Conservation (phyloP, 2,888 invertebrate species). For the Bombyx huttoni region DNA sequence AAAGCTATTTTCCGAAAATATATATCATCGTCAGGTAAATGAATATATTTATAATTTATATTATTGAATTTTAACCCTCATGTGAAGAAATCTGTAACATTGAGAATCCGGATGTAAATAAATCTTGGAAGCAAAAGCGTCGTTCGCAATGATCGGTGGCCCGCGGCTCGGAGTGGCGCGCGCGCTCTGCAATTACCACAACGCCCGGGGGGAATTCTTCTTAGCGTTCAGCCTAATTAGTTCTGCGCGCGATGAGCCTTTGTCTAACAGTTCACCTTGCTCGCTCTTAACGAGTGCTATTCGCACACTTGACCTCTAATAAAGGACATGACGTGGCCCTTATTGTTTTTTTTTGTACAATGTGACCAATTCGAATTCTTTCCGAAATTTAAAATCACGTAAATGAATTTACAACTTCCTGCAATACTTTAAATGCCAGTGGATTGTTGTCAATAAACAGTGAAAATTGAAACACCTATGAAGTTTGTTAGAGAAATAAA, state of each 20-base stretch:
- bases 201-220: conserved; percentile 54
- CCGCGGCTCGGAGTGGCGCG: conserved; percentile 25
- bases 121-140: conserved; percentile 43
- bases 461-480: not conserved
- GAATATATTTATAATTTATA: not conserved
- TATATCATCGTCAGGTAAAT: too few species aligned
- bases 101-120: conserved; percentile 64
- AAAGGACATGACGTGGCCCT: conserved; percentile 40
- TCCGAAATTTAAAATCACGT: too few species aligned
- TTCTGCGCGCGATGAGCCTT: conserved; percentile 56
- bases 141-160: conserved; percentile 27
- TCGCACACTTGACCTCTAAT: conserved; percentile 35
- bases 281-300: conserved; percentile 37
- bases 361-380: too few species aligned
- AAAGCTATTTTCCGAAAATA: too few species aligned
- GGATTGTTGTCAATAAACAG: not conserved
- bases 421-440: not conserved
- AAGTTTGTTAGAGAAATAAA: not conserved
- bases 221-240: conserved; percentile 52
- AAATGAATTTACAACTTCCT: not conserved
- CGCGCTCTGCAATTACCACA: conserved; percentile 45
- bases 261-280: conserved; percentile 66
- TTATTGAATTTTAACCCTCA: not conserved
- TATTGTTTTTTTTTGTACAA: conserved; percentile 17
- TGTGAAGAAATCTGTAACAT: not conserved